Evolutionary conservation across 2,888 invertebrate species (phyloP), one percentile per base, ranked within the genome.

Genomic region (Amphipoea lucens): DNA sequence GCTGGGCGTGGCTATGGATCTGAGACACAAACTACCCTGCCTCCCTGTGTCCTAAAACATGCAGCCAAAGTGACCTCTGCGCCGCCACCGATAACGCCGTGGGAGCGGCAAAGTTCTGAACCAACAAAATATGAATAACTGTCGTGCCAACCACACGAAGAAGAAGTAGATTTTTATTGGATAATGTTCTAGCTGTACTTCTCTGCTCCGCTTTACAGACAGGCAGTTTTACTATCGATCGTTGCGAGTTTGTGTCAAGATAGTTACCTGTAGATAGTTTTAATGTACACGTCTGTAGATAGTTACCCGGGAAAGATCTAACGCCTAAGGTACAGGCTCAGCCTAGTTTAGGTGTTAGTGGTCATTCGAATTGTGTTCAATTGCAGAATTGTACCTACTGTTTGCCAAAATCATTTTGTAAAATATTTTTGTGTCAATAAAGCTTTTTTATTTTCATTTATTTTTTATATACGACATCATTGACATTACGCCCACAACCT

Each of bases 401-500:
- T n/a, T n/a, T n/a, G n/a, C n/a, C n/a, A n/a, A n/a, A n/a, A n/a
- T n/a, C n/a, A n/a, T n/a, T n/a, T n/a, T n/a, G n/a, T n/a, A n/a
- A n/a, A n/a, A n/a, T n/a, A n/a, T n/a, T n/a, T n/a, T n/a, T n/a
- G n/a, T n/a, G n/a, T n/a, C n/a, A n/a, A n/a, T n/a, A n/a, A n/a
- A n/a, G n/a, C n/a, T n/a, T n/a, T n/a, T n/a, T n/a, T n/a, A n/a
- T n/a, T n/a, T n/a, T n/a, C n/a, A n/a, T n/a, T n/a, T n/a, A n/a
- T n/a, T n/a, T n/a, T 17, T 14, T 36, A 42, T 36, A 40, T 17
- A 23, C 29, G 20, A 51, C 20, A 45, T 54, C 60, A 68, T 42
- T 23, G 23, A 57, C 36, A 57, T 65, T 51, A 77, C 62, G 29
- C 40, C 68, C 68, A 84, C 62, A 23, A 36, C 48, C n/a, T 51